Evolutionary conservation across 2,797 vertebrate genomes (phyloP).

Genomic region (Clarias pachynema): DNA sequence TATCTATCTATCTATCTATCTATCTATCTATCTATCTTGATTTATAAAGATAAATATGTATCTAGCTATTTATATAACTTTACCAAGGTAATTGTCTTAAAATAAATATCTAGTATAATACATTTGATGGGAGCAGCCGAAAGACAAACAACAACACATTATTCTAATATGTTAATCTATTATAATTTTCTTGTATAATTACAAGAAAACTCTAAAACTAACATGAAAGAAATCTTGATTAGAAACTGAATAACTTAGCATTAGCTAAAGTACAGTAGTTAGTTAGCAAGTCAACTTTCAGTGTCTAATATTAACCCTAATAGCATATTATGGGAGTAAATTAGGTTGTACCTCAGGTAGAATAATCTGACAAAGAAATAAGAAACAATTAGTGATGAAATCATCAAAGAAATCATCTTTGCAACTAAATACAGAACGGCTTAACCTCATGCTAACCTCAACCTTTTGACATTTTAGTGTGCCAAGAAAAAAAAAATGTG

Average conservation of each 20-base stretch:
- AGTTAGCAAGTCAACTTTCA: not conserved
- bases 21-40: no score
- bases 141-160: no score
- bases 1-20: no score
- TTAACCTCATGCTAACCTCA: conserved; percentile 8
- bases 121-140: no score
- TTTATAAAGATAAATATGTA: no score
- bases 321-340: not conserved
- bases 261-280: not conserved
- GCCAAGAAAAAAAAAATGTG: not conserved
- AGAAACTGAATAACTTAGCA: not conserved
- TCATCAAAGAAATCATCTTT: not conserved
- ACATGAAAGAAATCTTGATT: not conserved
- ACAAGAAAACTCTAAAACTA: not conserved
- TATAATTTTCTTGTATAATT: no score
- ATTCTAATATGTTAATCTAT: no score
- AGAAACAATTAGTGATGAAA: not conserved
- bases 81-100: not conserved
- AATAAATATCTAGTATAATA: no score
- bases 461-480: not conserved
- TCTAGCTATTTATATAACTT: no score
- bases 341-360: not conserved
- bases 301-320: not conserved
- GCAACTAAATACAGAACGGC: not conserved
- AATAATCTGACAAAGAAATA: not conserved